Base-by-base conservation (phyloP, 2,113 vertebrate genomes). In the Psittacula cyanocephala region DNA sequence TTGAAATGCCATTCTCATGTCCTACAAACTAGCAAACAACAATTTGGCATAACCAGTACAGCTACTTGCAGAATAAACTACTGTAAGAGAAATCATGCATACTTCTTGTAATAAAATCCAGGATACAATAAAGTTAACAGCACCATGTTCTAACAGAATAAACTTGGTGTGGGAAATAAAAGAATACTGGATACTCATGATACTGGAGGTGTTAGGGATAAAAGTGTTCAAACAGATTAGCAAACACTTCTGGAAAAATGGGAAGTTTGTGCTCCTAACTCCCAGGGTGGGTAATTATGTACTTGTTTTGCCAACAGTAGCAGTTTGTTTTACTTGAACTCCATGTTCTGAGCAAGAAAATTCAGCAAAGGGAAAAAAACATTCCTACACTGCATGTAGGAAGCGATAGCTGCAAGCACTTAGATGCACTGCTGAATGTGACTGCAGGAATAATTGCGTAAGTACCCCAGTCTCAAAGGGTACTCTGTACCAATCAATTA, bases 141-240 rank as follows among this genome's bases (percentile, higher is more conserved):
- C 27, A 74, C 19, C 16, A 4, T 23, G 6, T 50, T 80, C 72
- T 75, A 86, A 69, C 17, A 78, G 39, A 81, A 81, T 31, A 64
- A 71, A 80, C 63, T 37, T 29, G 46, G 77, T 74, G 44, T 28
- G 70, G 89, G 87, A 95, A 81, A 78, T 67, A 62, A 76, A 89
- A 63, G 65, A 90, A 27, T 64, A 92, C 31, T 33, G 31, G 17
- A 55, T 55, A 39, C 63, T 83, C 76, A 20, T 69, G 82, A 89
- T 53, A 68, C 71, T 64, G 79, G 31, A 84, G 62, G 41, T 0
- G 0, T 80, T 65, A 22, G 43, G 74, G 71, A 88, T 80, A 89
- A 86, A 81, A 52, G 71, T 85, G 62, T 49, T 89, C 50, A 64
- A 89, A 94, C 8, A 93, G 84, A 95, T 63, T 29, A 91, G 46